phyloP scores from a whole-genome alignment of 2,888 invertebrate species.

The Trichopoda pennipes region DNA sequence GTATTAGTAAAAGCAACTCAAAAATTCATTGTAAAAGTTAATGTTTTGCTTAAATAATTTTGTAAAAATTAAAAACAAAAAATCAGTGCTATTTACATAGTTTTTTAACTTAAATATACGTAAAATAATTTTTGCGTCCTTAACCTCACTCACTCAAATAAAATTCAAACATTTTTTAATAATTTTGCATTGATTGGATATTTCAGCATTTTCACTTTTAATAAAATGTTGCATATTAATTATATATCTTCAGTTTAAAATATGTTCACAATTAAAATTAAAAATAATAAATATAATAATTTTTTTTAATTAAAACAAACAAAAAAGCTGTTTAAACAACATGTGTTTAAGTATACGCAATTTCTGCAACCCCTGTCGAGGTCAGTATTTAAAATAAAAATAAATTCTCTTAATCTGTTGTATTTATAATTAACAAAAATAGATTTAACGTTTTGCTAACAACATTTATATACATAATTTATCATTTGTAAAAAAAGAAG shows the following conservation, averaged over 20 bases:
- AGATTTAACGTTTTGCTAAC: conserved; percentile 14
- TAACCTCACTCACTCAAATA: no score
- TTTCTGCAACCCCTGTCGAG: conserved; percentile 77
- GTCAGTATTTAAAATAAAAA: conserved; percentile 72
- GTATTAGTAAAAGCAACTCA: no score
- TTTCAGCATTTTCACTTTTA: no score
- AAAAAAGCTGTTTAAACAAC: conserved; percentile 7
- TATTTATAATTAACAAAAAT: conserved; percentile 28
- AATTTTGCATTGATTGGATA: no score
- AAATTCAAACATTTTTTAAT: neutral
- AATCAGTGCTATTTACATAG: no score
- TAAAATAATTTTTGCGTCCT: no score
- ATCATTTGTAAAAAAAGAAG: neutral
- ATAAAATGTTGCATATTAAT: no score
- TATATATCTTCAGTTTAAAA: conserved; percentile 14
- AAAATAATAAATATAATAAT: conserved; percentile 18
- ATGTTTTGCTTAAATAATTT: no score
- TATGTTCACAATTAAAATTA: conserved; percentile 28
- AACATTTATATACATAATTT: neutral
- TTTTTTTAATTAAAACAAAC: neutral
- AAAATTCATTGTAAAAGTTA: no score
- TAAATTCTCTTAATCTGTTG: conserved; percentile 14
- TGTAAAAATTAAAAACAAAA: no score
- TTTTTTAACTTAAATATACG: no score
- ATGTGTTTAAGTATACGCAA: conserved; percentile 78